Conservation (phyloP, 2,888 invertebrate genomes). For the Caenorhabditis angaria region DNA sequence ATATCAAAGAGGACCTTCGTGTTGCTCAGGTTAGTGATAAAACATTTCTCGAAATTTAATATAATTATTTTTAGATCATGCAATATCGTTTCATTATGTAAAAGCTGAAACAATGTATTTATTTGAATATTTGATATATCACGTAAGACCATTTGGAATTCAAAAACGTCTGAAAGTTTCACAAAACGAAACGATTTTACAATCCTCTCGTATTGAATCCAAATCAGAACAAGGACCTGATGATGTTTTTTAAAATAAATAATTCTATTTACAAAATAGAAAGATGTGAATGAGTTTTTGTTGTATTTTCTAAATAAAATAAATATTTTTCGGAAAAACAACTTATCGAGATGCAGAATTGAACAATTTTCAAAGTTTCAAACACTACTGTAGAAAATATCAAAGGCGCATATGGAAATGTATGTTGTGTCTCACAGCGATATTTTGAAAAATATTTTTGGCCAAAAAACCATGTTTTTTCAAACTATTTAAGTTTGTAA, state of each 20-base stretch:
- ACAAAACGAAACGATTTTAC: slow-evolving; percentile 42
- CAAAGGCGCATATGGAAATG: too few relatives aligned
- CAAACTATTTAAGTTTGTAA: background rate
- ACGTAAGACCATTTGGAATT: slow-evolving; percentile 81
- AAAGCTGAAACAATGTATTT: slow-evolving; percentile 87
- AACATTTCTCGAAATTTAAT: too few relatives aligned
- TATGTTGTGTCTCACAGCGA: too few relatives aligned
- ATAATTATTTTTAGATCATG: slow-evolving; percentile 84
- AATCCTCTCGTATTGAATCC: slow-evolving; percentile 44
- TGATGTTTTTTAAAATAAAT: slow-evolving; percentile 35
- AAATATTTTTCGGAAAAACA: too few relatives aligned
- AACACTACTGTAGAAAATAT: too few relatives aligned
- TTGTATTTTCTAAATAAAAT: too few relatives aligned
- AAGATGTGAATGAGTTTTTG: too few relatives aligned
- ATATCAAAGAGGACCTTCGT: slow-evolving; percentile 78
- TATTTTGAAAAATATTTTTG: too few relatives aligned
- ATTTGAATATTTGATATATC: slow-evolving; percentile 91
- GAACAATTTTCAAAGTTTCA: too few relatives aligned
- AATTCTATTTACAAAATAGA: too few relatives aligned
- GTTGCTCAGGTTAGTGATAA: slow-evolving; percentile 56
- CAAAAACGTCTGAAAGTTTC: slow-evolving; percentile 14
- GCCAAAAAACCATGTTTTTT: too few relatives aligned
- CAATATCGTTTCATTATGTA: slow-evolving; percentile 93
- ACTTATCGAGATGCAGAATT: too few relatives aligned
- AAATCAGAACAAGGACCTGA: slow-evolving; percentile 40